Conservation (phyloP, 1,140 invertebrate genomes). For the Drosophila murphyi region DNA sequence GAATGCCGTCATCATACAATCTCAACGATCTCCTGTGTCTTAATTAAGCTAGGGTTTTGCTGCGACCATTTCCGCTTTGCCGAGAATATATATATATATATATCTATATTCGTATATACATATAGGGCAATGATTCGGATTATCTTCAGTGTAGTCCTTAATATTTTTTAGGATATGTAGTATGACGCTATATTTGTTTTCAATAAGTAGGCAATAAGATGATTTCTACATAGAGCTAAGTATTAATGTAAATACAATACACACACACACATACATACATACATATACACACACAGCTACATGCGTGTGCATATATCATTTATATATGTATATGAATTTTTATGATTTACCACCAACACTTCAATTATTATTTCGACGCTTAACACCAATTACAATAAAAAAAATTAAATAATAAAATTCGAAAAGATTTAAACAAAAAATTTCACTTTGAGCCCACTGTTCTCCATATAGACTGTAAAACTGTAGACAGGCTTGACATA, state of each 20-base stretch:
- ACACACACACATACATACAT: slow-evolving; percentile 22
- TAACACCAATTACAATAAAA: slow-evolving; percentile 67
- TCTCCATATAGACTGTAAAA: background rate
- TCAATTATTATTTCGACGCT: slow-evolving; percentile 71
- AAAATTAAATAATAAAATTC: slow-evolving; percentile 57
- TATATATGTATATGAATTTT: slow-evolving; percentile 24
- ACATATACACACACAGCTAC: slow-evolving; percentile 47
- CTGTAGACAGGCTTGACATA: background rate
- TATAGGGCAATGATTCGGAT: slow-evolving; percentile 59
- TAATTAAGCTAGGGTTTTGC: slow-evolving; percentile 70
- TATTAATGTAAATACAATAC: slow-evolving; percentile 42
- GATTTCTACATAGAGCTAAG: slow-evolving; percentile 66
- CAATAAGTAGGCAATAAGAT: slow-evolving; percentile 57
- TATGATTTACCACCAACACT: slow-evolving; percentile 21
- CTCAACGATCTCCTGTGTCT: slow-evolving; percentile 81
- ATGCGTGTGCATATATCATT: slow-evolving; percentile 22
- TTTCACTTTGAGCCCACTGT: background rate
- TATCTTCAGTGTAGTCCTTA: slow-evolving; percentile 58
- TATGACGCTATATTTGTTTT: slow-evolving; percentile 76
- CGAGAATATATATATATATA: background rate
- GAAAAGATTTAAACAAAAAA: slow-evolving; percentile 64
- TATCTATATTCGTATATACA: background rate
- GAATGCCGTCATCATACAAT: slow-evolving; percentile 51
- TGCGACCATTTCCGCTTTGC: slow-evolving; percentile 54
- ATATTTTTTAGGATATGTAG: slow-evolving; percentile 48